phyloP scores from a whole-genome alignment of 2,888 invertebrate species.

The Cerceris ruficornis region DNA sequence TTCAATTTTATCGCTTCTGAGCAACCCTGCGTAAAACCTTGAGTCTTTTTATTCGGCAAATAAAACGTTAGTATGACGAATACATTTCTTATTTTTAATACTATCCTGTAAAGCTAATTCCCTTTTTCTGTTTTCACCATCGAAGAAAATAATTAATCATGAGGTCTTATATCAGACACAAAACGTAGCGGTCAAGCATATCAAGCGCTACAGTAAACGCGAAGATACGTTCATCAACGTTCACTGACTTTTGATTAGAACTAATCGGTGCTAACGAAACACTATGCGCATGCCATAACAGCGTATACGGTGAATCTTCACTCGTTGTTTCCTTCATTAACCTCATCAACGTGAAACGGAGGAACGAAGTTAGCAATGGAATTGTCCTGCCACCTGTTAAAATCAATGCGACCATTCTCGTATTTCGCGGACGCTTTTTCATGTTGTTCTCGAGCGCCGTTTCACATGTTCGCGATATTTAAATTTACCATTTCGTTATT shows the following conservation, averaged over 20 bases:
- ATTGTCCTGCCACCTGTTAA: conserved; percentile 28
- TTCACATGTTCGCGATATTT: too few relatives aligned
- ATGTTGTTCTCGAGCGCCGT: background rate
- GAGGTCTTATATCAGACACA: too few relatives aligned
- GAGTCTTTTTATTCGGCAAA: too few relatives aligned
- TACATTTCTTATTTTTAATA: too few relatives aligned
- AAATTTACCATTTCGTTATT: too few relatives aligned
- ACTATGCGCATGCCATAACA: background rate
- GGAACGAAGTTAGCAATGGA: conserved; percentile 2
- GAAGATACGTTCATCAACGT: conserved; percentile 13
- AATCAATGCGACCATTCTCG: background rate
- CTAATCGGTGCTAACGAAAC: conserved; percentile 29
- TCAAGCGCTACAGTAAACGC: background rate
- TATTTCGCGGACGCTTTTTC: background rate
- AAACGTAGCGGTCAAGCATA: background rate
- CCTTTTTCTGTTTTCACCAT: too few relatives aligned
- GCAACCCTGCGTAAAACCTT: too few relatives aligned
- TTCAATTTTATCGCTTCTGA: too few relatives aligned
- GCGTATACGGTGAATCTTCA: conserved; percentile 8
- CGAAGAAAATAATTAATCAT: too few relatives aligned
- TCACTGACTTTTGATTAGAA: conserved; percentile 20
- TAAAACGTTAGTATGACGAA: too few relatives aligned
- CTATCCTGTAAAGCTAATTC: too few relatives aligned
- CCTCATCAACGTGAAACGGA: background rate
- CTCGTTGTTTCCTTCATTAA: conserved; percentile 25